These are phyloP conservation scores for Tillus elongatus DNA, from an alignment of 2,888 invertebrate species.

Conservation along the genomic window DNA sequence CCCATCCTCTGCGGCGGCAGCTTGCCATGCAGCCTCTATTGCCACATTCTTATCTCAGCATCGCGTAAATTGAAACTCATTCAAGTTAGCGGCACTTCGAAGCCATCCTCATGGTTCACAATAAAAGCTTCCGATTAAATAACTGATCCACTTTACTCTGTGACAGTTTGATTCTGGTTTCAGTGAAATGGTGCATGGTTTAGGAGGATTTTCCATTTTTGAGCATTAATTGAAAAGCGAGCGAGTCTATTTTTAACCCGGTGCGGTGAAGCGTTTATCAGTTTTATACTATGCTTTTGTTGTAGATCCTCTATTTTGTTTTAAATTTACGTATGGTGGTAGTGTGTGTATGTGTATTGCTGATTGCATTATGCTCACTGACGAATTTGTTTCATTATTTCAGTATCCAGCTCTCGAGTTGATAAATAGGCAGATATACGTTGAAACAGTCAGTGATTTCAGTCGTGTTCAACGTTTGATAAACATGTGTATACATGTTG, in stretches of 20 bases:
- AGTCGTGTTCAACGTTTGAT: too few relatives aligned
- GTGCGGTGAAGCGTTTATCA: too few relatives aligned
- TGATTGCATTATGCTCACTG: too few relatives aligned
- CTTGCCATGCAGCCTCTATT: constrained; percentile 20
- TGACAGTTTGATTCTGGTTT: constrained; percentile 37
- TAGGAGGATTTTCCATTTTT: constrained; percentile 40
- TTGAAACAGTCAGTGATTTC: too few relatives aligned
- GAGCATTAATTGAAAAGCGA: constrained; percentile 38
- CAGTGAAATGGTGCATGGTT: constrained; percentile 38
- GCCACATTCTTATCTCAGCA: constrained; percentile 32
- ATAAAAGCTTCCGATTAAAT: neutral
- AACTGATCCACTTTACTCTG: constrained; percentile 25
- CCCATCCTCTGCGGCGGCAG: constrained; percentile 10
- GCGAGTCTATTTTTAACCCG: constrained; percentile 28
- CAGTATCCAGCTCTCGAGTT: too few relatives aligned
- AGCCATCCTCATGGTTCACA: constrained; percentile 9
- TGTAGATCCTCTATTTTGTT: too few relatives aligned
- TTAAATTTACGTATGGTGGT: too few relatives aligned
- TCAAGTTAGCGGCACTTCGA: constrained; percentile 24
- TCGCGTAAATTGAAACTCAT: constrained; percentile 39
- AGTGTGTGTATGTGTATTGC: too few relatives aligned
- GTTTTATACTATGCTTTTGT: too few relatives aligned
- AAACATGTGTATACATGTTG: too few relatives aligned
- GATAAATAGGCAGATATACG: too few relatives aligned
- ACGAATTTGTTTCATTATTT: too few relatives aligned